Conservation (phyloP, 2,113 vertebrate species). For the Argyrosomus japonicus region DNA sequence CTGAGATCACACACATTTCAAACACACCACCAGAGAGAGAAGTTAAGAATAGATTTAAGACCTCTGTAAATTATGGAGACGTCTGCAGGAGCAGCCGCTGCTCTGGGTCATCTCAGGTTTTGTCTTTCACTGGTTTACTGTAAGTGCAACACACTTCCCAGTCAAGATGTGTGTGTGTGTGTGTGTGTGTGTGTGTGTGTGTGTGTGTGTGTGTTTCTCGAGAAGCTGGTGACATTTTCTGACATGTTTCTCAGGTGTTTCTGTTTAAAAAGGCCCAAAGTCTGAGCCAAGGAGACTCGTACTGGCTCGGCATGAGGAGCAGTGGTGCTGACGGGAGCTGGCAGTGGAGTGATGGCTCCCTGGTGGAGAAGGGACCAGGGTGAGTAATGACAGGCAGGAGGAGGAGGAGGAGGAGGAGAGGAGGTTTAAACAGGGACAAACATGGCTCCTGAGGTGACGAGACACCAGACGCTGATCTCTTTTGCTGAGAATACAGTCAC, state of each 20-base stretch:
- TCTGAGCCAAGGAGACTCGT: slow-evolving; percentile 64
- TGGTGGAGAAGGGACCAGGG: slow-evolving; percentile 32
- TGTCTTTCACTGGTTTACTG: slow-evolving; percentile 16
- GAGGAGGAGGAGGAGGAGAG: background rate
- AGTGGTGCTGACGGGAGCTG: slow-evolving; percentile 17
- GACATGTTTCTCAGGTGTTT: slow-evolving; percentile 37
- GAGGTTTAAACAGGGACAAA: background rate
- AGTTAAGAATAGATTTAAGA: slow-evolving; percentile 65
- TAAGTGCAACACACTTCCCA: background rate
- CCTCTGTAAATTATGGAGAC: slow-evolving; percentile 36
- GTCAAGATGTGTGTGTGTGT: background rate
- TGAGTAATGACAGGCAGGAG: slow-evolving; percentile 25
- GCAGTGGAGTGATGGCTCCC: slow-evolving; percentile 46
- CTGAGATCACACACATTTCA: slow-evolving; percentile 2
- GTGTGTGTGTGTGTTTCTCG: too few species aligned
- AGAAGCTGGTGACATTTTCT: background rate
- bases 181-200: too few species aligned
- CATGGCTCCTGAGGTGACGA: background rate
- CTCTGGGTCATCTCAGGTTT: slow-evolving; percentile 44
- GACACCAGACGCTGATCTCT: background rate
- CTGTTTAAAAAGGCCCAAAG: slow-evolving; percentile 48
- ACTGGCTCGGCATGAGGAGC: slow-evolving; percentile 55
- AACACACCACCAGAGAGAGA: background rate
- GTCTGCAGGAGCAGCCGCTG: slow-evolving; percentile 4
- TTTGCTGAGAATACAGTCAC: slow-evolving; percentile 6